Conservation (phyloP, 2,888 invertebrate species). For the Oxycera nigricornis region DNA sequence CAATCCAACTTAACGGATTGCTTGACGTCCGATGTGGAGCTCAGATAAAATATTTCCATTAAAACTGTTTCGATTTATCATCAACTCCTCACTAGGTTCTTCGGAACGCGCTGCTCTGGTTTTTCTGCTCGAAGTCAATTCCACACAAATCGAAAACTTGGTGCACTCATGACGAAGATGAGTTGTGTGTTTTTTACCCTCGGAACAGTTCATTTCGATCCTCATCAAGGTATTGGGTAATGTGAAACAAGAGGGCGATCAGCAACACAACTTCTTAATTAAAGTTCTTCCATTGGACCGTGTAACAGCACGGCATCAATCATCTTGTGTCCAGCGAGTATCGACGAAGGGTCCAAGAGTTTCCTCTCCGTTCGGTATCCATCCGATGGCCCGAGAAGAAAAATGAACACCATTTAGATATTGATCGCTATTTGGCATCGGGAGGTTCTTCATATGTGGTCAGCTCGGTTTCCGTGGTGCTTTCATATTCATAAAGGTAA, state of each 20-base stretch:
- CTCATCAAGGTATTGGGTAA: constrained; percentile 26
- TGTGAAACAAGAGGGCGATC: constrained; percentile 15
- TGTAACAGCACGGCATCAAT: constrained; percentile 45
- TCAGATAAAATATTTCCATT: constrained; percentile 1
- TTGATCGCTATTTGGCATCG: constrained; percentile 27
- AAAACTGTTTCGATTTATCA: not conserved
- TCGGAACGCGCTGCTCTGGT: not conserved
- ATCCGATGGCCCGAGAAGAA: not conserved
- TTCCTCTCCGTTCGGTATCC: not conserved
- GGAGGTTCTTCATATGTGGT: constrained; percentile 12
- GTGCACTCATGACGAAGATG: constrained; percentile 12
- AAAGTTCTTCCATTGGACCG: constrained; percentile 37
- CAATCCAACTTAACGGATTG: not conserved
- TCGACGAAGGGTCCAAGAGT: constrained; percentile 8
- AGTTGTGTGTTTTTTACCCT: constrained; percentile 26
- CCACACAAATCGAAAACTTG: not conserved
- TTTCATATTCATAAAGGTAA: constrained; percentile 5
- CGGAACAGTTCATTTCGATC: constrained; percentile 16
- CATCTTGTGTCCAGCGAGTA: constrained; percentile 33
- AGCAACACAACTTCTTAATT: constrained; percentile 44
- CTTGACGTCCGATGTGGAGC: not conserved
- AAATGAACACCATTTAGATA: constrained; percentile 30
- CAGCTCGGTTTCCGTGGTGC: not conserved
- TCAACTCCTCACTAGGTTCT: no score
- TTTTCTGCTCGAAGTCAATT: not conserved